Conservation (phyloP, 92 coral and sea anemone genomes). For the Galaxea fascicularis region DNA sequence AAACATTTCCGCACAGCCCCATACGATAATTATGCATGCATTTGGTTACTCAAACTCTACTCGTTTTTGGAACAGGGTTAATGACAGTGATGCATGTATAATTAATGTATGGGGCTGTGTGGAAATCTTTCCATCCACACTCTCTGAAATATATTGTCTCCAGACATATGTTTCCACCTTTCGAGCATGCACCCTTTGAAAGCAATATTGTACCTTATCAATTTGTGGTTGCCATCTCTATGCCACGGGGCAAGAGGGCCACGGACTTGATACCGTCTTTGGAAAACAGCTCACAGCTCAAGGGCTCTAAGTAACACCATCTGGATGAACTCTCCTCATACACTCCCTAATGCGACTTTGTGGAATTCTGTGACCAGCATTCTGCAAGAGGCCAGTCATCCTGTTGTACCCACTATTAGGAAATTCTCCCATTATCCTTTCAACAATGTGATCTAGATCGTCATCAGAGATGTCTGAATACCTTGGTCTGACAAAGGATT, state of each 20-base stretch:
- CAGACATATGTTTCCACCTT: slow-evolving; percentile 3
- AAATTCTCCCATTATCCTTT: slow-evolving; percentile 49
- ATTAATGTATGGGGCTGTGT: slow-evolving; percentile 12
- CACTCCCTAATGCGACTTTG: slow-evolving; percentile 31
- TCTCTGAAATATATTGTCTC: slow-evolving; percentile 3
- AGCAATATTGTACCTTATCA: slow-evolving; percentile 37
- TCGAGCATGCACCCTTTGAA: slow-evolving; percentile 8
- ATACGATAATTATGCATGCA: neutral
- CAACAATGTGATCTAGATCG: slow-evolving; percentile 35
- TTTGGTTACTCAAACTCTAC: slow-evolving; percentile 6
- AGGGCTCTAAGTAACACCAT: slow-evolving; percentile 22
- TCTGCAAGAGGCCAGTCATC: slow-evolving; percentile 61
- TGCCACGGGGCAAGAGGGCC: slow-evolving; percentile 54
- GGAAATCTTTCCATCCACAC: slow-evolving; percentile 8
- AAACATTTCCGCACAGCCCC: slow-evolving; percentile 9
- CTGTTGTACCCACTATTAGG: slow-evolving; percentile 67
- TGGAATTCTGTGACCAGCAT: slow-evolving; percentile 52
- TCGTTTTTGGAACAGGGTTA: slow-evolving; percentile 13
- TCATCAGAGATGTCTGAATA: slow-evolving; percentile 60
- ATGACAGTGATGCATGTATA: slow-evolving; percentile 9
- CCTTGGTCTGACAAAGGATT: slow-evolving; percentile 41
- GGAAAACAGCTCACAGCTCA: slow-evolving; percentile 21
- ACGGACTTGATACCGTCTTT: slow-evolving; percentile 30
- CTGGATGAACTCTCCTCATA: slow-evolving; percentile 17
- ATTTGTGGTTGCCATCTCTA: slow-evolving; percentile 16